A percentile compares a stretch with the other conserved stretches of the same genome.
phyloP scores from a whole-genome alignment of 2,888 invertebrate genomes.

The Trichogramma evanescens region DNA sequence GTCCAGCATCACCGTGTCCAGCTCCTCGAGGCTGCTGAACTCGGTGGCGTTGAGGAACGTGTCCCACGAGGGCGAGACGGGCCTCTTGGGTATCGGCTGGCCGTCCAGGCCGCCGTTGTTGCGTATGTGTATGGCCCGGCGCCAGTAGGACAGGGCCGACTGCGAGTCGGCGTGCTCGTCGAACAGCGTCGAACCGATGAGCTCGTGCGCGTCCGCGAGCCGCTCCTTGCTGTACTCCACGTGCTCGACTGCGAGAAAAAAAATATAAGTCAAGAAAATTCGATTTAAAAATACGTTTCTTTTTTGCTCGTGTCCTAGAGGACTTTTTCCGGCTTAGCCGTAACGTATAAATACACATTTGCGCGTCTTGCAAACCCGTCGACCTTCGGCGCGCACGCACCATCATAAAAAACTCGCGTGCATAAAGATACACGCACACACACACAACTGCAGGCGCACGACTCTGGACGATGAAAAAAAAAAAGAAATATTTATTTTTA shows the following conservation, averaged over 20 bases:
- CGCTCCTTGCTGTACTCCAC: slow-evolving; percentile 60
- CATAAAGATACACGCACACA: not conserved
- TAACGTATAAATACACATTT: too few relatives aligned
- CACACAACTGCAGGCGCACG: not conserved
- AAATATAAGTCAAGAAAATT: not conserved
- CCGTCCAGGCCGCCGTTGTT: slow-evolving; percentile 31
- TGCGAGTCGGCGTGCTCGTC: slow-evolving; percentile 77
- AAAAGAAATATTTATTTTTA: slow-evolving; percentile 21
- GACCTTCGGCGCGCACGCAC: too few relatives aligned
- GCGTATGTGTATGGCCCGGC: slow-evolving; percentile 65
- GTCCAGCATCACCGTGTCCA: slow-evolving; percentile 68
- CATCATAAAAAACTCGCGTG: not conserved
- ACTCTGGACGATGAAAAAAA: not conserved
- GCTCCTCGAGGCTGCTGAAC: slow-evolving; percentile 65
- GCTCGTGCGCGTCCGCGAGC: slow-evolving; percentile 78
- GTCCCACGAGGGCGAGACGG: slow-evolving; percentile 52
- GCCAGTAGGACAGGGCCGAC: slow-evolving; percentile 71
- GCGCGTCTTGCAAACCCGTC: too few relatives aligned
- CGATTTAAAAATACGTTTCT: not conserved
- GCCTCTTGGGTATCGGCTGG: slow-evolving; percentile 50
- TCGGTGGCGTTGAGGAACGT: slow-evolving; percentile 67
- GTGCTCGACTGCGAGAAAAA: slow-evolving; percentile 32
- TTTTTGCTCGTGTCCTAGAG: not conserved
- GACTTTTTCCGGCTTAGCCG: too few relatives aligned
- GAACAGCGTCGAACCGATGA: slow-evolving; percentile 80